Evolutionary conservation across 2,113 vertebrate species (phyloP), one percentile per base, ranked within the genome.

Genomic region (Ia io): DNA sequence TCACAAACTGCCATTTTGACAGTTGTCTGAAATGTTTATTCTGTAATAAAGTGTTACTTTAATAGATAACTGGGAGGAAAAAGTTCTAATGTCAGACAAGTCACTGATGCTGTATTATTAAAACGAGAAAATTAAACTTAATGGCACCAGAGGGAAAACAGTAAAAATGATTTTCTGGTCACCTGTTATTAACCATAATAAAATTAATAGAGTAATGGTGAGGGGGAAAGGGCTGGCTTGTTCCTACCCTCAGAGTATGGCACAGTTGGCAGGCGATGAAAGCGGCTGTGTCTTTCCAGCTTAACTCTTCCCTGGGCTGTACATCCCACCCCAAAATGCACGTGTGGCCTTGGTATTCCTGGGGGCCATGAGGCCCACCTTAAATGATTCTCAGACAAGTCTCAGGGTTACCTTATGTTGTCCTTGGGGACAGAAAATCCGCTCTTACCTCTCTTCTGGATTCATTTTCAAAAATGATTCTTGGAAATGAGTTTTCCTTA

Each of bases 401-500:
- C 85, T 92, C 82, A 70, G 53, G 93, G 95, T 92, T 96, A 94
- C 91, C 95, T 95, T 91, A 83, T 94, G 91, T 95, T 97, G 95
- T 97, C 95, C 96, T 97, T 97, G 96, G 93, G 96, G 96, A 97
- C 78, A 91, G 96, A 97, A 97, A 97, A 97, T 97, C 96, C 96
- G 96, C 95, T 97, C 96, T 97, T 97, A 91, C 95, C 93, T 97
- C 91, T 94, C 94, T 90, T 95, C 93, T 93, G 95, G 91, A 91
- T 97, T 97, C 96, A 95, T 97, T 97, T 97, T 97, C 97, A 96
- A 88, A 97, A 95, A 97, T 95, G 96, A 96, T 96, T 96, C 97
- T 97, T 97, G 97, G 96, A 97, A 97, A 97, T 97, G 97, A 97
- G 96, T 97, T 97, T 97, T 97, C 94, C 95, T 97, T 94, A 95